Conservation (phyloP, 1,140 invertebrate species). For the Drosophila azteca region DNA sequence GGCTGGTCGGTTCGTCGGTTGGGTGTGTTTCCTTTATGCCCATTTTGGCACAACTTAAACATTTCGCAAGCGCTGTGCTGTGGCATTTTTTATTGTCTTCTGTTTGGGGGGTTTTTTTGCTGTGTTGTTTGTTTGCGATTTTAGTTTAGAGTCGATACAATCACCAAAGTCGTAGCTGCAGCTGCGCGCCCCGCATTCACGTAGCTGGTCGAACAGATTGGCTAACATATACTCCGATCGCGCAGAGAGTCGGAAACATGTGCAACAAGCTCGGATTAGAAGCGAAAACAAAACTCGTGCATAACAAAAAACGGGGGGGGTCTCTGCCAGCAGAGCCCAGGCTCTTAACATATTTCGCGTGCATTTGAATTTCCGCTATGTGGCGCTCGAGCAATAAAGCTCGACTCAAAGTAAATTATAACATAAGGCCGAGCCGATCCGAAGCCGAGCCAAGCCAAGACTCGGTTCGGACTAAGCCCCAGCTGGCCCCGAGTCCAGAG, state of each 20-base stretch:
- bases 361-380: conserved; percentile 81
- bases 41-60: conserved; percentile 47
- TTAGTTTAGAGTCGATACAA: conserved; percentile 61
- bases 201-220: conserved; percentile 63
- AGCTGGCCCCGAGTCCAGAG: conserved; percentile 27
- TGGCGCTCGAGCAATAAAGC: conserved; percentile 73
- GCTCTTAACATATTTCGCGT: conserved; percentile 72
- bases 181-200: conserved; percentile 63
- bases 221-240: conserved; percentile 64
- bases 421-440: conserved; percentile 55
- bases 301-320: conserved; percentile 57
- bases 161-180: conserved; percentile 54
- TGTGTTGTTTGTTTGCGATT: conserved; percentile 14
- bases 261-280: conserved; percentile 58
- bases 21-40: conserved; percentile 56
- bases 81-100: conserved; percentile 18
- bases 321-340: too few species aligned
- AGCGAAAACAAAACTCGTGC: conserved; percentile 64
- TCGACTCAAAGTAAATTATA: conserved; percentile 73
- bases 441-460: conserved; percentile 8
- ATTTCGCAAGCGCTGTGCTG: conserved; percentile 62
- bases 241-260: conserved; percentile 32
- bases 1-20: conserved; percentile 1
- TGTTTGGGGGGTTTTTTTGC: too few species aligned
- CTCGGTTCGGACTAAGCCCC: conserved; percentile 4